Evolutionary conservation across 2,888 invertebrate species (phyloP).

Genomic region (Leptinotarsa peninsularis): DNA sequence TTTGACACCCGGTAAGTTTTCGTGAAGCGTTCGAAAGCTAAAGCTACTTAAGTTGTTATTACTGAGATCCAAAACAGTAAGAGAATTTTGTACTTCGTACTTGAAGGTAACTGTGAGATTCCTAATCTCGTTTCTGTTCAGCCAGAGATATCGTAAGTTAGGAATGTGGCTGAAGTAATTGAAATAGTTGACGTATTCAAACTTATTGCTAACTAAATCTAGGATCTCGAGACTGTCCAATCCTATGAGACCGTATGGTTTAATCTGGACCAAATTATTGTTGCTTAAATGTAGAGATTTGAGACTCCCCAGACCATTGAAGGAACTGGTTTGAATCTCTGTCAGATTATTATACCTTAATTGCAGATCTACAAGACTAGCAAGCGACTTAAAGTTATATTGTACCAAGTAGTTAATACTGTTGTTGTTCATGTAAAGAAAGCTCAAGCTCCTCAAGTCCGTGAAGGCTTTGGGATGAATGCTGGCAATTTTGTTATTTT

Average conservation of each 20-base stretch:
- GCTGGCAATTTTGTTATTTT: slow-evolving; percentile 63
- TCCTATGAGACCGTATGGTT: slow-evolving; percentile 63
- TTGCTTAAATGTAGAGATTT: slow-evolving; percentile 62
- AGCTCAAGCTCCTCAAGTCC: slow-evolving; percentile 60
- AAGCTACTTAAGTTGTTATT: slow-evolving; percentile 58
- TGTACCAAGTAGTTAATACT: slow-evolving; percentile 59
- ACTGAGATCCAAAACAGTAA: slow-evolving; percentile 58
- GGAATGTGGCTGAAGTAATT: slow-evolving; percentile 57
- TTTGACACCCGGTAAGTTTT: slow-evolving; percentile 58
- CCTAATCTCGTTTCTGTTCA: slow-evolving; percentile 57
- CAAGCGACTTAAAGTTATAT: slow-evolving; percentile 62
- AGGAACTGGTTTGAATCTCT: slow-evolving; percentile 63
- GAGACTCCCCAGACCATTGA: slow-evolving; percentile 62
- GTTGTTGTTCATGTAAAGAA: slow-evolving; percentile 64
- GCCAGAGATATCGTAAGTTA: slow-evolving; percentile 59
- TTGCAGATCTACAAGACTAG: slow-evolving; percentile 61
- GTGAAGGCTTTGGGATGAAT: slow-evolving; percentile 64
- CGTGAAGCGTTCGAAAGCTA: slow-evolving; percentile 57
- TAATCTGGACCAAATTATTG: slow-evolving; percentile 62
- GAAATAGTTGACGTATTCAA: slow-evolving; percentile 55
- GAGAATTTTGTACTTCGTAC: slow-evolving; percentile 53
- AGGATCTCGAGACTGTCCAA: slow-evolving; percentile 60
- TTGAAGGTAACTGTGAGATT: slow-evolving; percentile 55
- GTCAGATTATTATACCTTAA: slow-evolving; percentile 61
- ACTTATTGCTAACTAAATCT: slow-evolving; percentile 60